A percentile compares a stretch with the other conserved stretches of the same genome.
phyloP scores from a whole-genome alignment of 2,113 vertebrate species.

The Forbesichthys papilliferus region DNA sequence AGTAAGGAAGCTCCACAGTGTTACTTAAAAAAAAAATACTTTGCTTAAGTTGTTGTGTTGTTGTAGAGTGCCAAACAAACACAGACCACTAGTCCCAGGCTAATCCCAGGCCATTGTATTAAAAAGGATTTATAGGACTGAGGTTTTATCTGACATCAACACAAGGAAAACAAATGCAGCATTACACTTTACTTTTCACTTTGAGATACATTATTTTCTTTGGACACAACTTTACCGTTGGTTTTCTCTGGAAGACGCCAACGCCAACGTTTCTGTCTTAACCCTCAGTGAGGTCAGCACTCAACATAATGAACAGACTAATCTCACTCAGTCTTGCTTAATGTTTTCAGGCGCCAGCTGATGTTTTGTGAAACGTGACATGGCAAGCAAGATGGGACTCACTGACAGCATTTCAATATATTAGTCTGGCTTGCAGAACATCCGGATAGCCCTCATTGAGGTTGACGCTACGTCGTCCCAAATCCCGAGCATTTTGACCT shows the following conservation, averaged over 20 bases:
- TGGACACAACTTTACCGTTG: constrained; percentile 6
- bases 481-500: constrained; percentile 49
- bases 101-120: neutral
- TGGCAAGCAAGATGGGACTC: constrained; percentile 17
- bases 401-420: constrained; percentile 19
- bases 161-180: neutral
- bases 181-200: neutral
- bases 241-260: neutral
- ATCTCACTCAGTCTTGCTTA: constrained; percentile 12
- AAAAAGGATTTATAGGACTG: neutral
- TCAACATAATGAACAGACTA: neutral
- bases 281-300: neutral
- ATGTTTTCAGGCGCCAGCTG: constrained; percentile 17
- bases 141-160: neutral
- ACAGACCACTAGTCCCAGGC: neutral
- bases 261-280: neutral
- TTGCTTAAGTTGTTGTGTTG: neutral
- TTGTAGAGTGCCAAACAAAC: constrained; percentile 1
- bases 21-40: neutral
- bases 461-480: constrained; percentile 51
- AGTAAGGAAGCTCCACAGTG: constrained; percentile 60
- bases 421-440: constrained; percentile 24
- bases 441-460: constrained; percentile 30
- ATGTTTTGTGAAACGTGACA: constrained; percentile 33
- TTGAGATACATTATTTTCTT: no score